Percentiles rank a stretch among this genome's conserved stretches.
phyloP scores from a whole-genome alignment of 2,113 vertebrate genomes.

The Ariopsis seemanni region DNA sequence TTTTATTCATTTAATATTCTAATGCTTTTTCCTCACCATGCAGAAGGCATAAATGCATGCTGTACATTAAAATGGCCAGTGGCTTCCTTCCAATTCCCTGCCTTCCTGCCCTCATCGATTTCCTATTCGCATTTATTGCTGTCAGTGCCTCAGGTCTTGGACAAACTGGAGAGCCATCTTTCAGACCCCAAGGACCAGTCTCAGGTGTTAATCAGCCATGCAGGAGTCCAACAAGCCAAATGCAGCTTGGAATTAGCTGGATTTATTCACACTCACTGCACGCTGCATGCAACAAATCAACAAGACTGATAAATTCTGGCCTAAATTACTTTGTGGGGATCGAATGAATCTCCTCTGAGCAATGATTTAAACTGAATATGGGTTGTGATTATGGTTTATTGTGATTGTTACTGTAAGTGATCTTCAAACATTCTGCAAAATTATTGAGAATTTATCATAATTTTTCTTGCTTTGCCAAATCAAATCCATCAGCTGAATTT shows the following conservation, averaged over 20 bases:
- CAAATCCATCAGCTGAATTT: background rate
- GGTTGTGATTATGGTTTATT: slow-evolving; percentile 11
- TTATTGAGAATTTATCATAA: background rate
- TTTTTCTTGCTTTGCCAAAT: background rate
- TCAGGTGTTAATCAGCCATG: slow-evolving; percentile 48
- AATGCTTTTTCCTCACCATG: slow-evolving; percentile 51
- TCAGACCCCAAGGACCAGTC: slow-evolving; percentile 45
- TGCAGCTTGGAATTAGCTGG: slow-evolving; percentile 45
- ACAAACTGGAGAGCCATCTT: slow-evolving; percentile 45
- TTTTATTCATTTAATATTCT: slow-evolving; percentile 60
- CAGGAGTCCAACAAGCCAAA: slow-evolving; percentile 39
- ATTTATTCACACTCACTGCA: slow-evolving; percentile 56
- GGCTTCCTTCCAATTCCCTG: slow-evolving; percentile 40
- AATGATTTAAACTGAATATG: slow-evolving; percentile 15
- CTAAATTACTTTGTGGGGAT: slow-evolving; percentile 16
- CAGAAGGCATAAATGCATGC: slow-evolving; percentile 36
- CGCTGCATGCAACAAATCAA: slow-evolving; percentile 64
- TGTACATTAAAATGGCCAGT: slow-evolving; percentile 46
- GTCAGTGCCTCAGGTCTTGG: slow-evolving; percentile 41
- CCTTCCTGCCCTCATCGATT: slow-evolving; percentile 41
- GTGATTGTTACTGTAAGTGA: slow-evolving; percentile 14
- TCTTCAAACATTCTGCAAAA: background rate
- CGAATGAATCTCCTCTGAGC: slow-evolving; percentile 16
- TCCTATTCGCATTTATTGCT: slow-evolving; percentile 51
- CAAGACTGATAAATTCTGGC: slow-evolving; percentile 4